Percentiles rank a stretch among this genome's conserved stretches.
phyloP scores from a whole-genome alignment of 2,888 invertebrate species.

The Amphipyra berbera region DNA sequence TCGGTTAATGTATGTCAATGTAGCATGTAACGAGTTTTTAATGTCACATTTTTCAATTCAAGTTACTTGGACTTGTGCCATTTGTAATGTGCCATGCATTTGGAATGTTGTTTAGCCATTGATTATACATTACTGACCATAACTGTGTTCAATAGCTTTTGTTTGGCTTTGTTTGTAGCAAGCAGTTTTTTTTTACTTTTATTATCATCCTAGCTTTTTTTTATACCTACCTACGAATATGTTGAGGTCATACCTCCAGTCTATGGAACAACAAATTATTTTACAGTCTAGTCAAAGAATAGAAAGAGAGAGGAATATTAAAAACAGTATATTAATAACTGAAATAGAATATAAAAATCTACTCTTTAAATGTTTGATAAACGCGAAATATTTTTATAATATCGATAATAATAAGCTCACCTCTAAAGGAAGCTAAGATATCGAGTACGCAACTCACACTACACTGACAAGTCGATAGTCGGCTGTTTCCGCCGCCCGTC shows the following conservation, averaged over 20 bases:
- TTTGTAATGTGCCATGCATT: constrained; percentile 37
- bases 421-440: constrained; percentile 53
- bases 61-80: constrained; percentile 25
- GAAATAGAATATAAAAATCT: too few relatives aligned
- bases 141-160: constrained; percentile 4
- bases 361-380: neutral
- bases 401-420: constrained; percentile 36
- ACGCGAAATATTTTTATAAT: neutral
- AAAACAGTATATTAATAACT: too few relatives aligned
- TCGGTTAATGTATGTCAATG: constrained; percentile 33
- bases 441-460: constrained; percentile 53
- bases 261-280: too few relatives aligned
- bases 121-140: constrained; percentile 6
- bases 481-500: constrained; percentile 59
- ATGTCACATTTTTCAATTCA: constrained; percentile 44
- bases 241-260: too few relatives aligned
- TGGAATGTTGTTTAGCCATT: constrained; percentile 21
- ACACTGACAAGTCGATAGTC: constrained; percentile 57
- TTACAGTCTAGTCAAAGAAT: too few relatives aligned
- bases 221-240: too few relatives aligned
- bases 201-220: neutral
- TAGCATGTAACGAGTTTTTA: constrained; percentile 52
- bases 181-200: too few relatives aligned
- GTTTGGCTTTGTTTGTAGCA: too few relatives aligned
- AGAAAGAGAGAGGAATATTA: too few relatives aligned